Evolutionary conservation across 2,797 vertebrate species (phyloP).

Genomic region (Muscicapa comitata): DNA sequence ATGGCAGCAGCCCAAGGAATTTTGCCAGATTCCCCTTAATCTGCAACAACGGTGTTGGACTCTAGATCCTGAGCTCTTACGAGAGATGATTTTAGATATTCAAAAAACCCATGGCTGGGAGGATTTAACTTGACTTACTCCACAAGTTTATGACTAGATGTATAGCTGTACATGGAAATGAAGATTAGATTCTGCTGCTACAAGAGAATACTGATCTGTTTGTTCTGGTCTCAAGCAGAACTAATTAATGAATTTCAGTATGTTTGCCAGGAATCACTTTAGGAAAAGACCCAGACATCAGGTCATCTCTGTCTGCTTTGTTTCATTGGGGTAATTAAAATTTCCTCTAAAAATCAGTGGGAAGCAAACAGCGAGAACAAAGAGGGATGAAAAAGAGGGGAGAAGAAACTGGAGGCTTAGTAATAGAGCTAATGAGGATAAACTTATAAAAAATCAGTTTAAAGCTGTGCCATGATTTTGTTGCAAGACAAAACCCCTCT

Average conservation of each 20-base stretch:
- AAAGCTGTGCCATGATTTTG: background rate
- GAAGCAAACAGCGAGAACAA: slow-evolving; percentile 46
- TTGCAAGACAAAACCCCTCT: background rate
- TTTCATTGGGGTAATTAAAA: slow-evolving; percentile 57
- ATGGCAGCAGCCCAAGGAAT: slow-evolving; percentile 41
- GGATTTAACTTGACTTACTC: background rate
- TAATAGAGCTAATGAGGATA: slow-evolving; percentile 36
- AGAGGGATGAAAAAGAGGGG: slow-evolving; percentile 1
- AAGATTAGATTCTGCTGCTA: slow-evolving; percentile 17
- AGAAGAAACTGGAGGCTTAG: background rate
- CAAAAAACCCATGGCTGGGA: background rate
- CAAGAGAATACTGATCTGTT: slow-evolving; percentile 39
- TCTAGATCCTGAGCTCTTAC: background rate
- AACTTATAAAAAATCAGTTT: slow-evolving; percentile 6
- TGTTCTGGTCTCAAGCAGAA: slow-evolving; percentile 38
- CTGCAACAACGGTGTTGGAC: slow-evolving; percentile 36
- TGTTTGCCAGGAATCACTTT: slow-evolving; percentile 58
- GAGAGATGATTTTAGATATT: background rate
- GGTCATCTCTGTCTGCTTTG: slow-evolving; percentile 64
- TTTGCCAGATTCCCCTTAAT: slow-evolving; percentile 39
- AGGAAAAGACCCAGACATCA: slow-evolving; percentile 60
- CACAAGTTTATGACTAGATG: background rate
- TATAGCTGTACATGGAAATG: background rate
- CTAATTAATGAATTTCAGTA: slow-evolving; percentile 62
- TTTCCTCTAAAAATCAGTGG: slow-evolving; percentile 52